Conservation (phyloP, 92 coral and sea anemone genomes). For the Paramuricea clavata region DNA sequence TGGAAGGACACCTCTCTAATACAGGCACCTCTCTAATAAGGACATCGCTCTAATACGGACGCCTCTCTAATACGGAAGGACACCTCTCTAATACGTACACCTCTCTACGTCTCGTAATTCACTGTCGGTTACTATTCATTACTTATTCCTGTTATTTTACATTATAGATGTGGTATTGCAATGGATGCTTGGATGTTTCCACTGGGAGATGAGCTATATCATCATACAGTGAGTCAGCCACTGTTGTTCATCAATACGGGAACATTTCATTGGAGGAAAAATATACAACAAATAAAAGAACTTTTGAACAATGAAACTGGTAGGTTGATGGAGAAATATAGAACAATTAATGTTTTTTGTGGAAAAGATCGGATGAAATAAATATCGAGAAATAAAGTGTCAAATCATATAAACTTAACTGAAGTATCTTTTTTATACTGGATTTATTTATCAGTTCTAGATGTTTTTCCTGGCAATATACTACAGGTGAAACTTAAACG, state of each 20-base stretch:
- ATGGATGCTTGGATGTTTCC: constrained; percentile 99
- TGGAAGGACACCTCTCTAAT: too few relatives aligned
- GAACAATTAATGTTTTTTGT: not conserved
- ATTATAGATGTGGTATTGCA: constrained; percentile 87
- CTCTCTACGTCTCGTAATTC: too few relatives aligned
- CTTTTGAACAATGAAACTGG: constrained; percentile 81
- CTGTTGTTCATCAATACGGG: constrained; percentile 85
- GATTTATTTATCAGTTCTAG: too few relatives aligned
- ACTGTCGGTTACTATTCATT: not conserved
- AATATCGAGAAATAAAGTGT: not conserved
- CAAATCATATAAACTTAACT: not conserved
- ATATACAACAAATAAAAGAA: constrained; percentile 75
- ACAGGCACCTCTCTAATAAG: too few relatives aligned
- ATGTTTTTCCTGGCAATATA: too few relatives aligned
- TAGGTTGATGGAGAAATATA: not conserved
- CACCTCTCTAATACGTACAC: not conserved
- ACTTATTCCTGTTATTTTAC: too few relatives aligned
- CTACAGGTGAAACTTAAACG: too few relatives aligned
- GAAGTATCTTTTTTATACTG: not conserved
- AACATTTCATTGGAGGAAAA: constrained; percentile 91
- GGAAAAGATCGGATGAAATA: too few relatives aligned
- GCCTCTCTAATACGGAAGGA: too few relatives aligned
- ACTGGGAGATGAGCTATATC: constrained; percentile 76
- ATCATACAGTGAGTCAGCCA: constrained; percentile 78
- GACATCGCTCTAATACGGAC: too few relatives aligned